Evolutionary conservation across 1,140 invertebrate species (phyloP).

Genomic region (Drosophila pruinosa): DNA sequence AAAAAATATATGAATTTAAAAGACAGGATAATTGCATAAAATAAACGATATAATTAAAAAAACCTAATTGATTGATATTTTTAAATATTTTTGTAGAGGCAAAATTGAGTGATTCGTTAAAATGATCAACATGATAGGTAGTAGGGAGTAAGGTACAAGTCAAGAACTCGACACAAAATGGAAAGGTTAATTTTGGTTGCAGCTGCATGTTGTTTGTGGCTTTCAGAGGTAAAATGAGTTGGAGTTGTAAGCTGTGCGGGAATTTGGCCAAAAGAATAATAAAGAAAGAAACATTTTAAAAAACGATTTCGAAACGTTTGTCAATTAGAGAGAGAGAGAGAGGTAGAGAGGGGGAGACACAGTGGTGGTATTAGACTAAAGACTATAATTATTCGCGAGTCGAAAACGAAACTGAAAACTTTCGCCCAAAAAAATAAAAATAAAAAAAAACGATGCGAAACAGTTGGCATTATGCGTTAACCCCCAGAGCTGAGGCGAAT

Average conservation of each 20-base stretch:
- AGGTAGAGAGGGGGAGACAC: too few species aligned
- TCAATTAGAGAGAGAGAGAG: constrained; percentile 45
- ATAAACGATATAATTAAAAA: too few species aligned
- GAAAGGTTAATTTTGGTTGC: constrained; percentile 4
- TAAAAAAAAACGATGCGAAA: constrained; percentile 39
- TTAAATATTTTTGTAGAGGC: too few species aligned
- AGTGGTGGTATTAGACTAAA: constrained; percentile 37
- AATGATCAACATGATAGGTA: not conserved
- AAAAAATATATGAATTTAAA: too few species aligned
- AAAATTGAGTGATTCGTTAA: too few species aligned
- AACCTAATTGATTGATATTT: too few species aligned
- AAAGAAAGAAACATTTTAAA: constrained; percentile 33
- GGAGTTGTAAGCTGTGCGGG: constrained; percentile 55
- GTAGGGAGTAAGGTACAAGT: not conserved
- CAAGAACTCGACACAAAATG: constrained; percentile 6
- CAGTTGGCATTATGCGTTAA: constrained; percentile 69
- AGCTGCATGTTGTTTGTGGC: not conserved
- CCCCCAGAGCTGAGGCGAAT: constrained; percentile 53
- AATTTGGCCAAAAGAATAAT: constrained; percentile 22
- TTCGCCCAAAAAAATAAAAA: constrained; percentile 48
- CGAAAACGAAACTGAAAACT: constrained; percentile 46
- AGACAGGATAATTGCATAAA: too few species aligned
- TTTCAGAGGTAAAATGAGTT: constrained; percentile 57
- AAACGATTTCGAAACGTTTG: constrained; percentile 40
- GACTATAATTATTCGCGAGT: constrained; percentile 48